Evolutionary conservation across 2,113 vertebrate species (phyloP).

Genomic region (Gasterosteus nipponicus): DNA sequence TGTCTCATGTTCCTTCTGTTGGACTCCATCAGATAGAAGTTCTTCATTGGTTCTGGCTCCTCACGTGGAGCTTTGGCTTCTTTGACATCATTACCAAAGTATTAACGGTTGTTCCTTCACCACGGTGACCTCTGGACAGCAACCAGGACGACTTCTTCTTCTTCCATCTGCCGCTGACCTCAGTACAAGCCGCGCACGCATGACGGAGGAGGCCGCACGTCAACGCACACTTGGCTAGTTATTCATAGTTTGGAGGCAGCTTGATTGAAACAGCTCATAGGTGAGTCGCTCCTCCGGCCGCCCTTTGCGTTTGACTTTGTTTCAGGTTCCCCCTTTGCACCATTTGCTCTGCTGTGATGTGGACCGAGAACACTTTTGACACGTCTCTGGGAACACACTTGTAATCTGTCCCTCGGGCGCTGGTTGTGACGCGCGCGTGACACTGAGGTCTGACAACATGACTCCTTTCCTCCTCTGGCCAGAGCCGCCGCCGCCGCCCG

Average conservation of each 20-base stretch:
- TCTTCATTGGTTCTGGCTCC: not conserved
- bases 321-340: conserved; percentile 55
- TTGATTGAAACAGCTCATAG: conserved; percentile 67
- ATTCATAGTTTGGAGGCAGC: conserved; percentile 47
- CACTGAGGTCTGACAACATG: conserved; percentile 80
- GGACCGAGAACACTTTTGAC: conserved; percentile 81
- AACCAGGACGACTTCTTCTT: not conserved
- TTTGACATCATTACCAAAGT: not conserved
- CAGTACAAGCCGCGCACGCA: conserved; percentile 23
- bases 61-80: not conserved
- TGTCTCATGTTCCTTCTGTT: conserved; percentile 2
- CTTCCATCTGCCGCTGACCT: conserved; percentile 20
- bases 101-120: not conserved
- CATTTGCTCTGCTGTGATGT: conserved; percentile 70
- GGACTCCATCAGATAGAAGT: not conserved
- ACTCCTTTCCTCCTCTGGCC: conserved; percentile 79
- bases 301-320: conserved; percentile 74
- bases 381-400: conserved; percentile 77
- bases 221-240: conserved; percentile 34
- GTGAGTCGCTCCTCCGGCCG: conserved; percentile 60
- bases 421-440: conserved; percentile 76
- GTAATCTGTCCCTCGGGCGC: conserved; percentile 79
- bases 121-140: conserved; percentile 31
- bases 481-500: conserved; percentile 48
- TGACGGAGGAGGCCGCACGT: conserved; percentile 23